Evolutionary conservation across 1,140 invertebrate genomes (phyloP).

Genomic region (Drosophila mojavensis): DNA sequence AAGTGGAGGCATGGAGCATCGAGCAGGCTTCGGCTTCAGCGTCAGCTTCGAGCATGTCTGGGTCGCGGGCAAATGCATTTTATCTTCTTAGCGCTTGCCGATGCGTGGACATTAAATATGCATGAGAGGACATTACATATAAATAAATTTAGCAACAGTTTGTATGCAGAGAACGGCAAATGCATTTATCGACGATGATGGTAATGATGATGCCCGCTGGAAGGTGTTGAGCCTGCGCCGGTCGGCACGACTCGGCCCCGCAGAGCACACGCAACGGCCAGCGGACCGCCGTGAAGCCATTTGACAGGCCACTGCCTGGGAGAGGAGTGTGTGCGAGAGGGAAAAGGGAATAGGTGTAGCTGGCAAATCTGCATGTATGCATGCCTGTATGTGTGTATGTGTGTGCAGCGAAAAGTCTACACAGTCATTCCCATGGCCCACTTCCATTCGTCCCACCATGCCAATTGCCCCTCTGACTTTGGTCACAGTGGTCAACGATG

Average conservation of each 20-base stretch:
- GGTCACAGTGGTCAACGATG: constrained; percentile 51
- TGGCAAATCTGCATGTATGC: not conserved
- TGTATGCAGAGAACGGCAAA: constrained; percentile 73
- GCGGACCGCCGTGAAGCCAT: constrained; percentile 64
- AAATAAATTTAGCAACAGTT: constrained; percentile 80
- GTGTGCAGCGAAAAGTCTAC: constrained; percentile 34
- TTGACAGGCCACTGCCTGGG: constrained; percentile 35
- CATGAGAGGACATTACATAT: constrained; percentile 79
- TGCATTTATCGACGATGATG: constrained; percentile 74
- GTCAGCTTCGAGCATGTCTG: constrained; percentile 20
- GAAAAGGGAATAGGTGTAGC: not conserved
- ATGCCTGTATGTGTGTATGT: not conserved
- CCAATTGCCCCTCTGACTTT: constrained; percentile 39
- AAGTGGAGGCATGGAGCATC: not conserved
- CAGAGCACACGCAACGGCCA: constrained; percentile 46
- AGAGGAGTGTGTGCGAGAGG: too few relatives aligned
- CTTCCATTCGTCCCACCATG: not conserved
- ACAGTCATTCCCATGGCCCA: not conserved
- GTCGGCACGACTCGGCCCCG: constrained; percentile 39
- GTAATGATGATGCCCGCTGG: constrained; percentile 69
- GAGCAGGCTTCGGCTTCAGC: not conserved
- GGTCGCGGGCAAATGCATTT: constrained; percentile 66
- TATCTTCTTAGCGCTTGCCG: constrained; percentile 41
- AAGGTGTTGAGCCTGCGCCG: constrained; percentile 66
- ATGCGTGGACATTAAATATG: constrained; percentile 83